Percentiles rank a stretch among this genome's conserved stretches.
Evolutionary conservation across 2,113 vertebrate genomes (phyloP).

Genomic region (Rousettus leschenaultii): DNA sequence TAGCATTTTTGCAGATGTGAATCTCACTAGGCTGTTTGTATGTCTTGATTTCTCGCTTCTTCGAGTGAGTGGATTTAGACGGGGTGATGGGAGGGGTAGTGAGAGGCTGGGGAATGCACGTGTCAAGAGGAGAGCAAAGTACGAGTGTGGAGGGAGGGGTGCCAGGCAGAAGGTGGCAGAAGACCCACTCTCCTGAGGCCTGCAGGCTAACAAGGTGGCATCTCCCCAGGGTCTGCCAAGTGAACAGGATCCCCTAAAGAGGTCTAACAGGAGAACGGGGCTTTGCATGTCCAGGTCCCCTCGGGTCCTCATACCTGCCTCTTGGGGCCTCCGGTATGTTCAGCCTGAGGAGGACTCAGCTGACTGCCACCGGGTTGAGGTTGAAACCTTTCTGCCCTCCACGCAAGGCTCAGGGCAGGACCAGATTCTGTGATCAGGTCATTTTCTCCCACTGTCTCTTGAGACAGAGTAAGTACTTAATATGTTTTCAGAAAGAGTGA

Average conservation of each 20-base stretch:
- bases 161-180: too few species aligned
- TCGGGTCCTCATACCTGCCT: not conserved
- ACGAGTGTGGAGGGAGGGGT: not conserved
- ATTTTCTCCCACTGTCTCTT: not conserved
- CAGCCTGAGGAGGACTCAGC: rapidly evolving
- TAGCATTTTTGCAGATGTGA: not conserved
- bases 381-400: too few species aligned
- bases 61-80: not conserved
- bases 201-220: not conserved
- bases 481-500: not conserved
- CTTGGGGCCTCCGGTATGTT: not conserved
- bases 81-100: not conserved
- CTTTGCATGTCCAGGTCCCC: rapidly evolving
- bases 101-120: not conserved
- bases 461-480: not conserved
- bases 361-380: not conserved
- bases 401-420: not conserved
- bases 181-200: not conserved
- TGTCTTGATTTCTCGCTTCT: not conserved
- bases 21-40: not conserved
- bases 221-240: not conserved
- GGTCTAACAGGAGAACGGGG: not conserved
- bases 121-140: not conserved
- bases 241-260: not conserved
- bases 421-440: not conserved